Evolutionary conservation across 2,888 invertebrate species (phyloP).

Genomic region (Hyles lineata): DNA sequence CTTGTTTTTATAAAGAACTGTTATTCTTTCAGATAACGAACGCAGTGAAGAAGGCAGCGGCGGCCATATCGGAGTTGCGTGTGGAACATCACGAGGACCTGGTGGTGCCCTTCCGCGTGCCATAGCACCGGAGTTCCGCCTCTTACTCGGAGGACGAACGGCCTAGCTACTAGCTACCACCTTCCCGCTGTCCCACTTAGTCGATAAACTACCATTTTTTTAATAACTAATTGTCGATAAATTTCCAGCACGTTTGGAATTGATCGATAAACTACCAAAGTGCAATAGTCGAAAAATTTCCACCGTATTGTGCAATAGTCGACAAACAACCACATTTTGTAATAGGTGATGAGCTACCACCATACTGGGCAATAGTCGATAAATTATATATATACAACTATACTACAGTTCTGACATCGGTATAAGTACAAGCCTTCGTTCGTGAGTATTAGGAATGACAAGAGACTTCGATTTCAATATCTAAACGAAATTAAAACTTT

Average conservation of each 20-base stretch:
- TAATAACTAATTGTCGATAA: background rate
- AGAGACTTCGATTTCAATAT: too few species aligned
- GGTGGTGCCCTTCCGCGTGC: conserved; percentile 94
- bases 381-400: too few species aligned
- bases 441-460: too few species aligned
- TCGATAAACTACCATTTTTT: background rate
- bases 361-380: too few species aligned
- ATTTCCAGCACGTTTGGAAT: too few species aligned
- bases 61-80: conserved; percentile 91
- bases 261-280: too few species aligned
- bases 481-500: too few species aligned
- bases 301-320: background rate
- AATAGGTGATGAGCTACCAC: too few species aligned
- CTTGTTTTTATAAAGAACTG: too few species aligned
- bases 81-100: conserved; percentile 95
- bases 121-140: conserved; percentile 74
- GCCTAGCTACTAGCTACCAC: conserved; percentile 31
- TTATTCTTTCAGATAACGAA: conserved; percentile 86
- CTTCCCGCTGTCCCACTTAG: background rate
- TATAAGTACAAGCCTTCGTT: too few species aligned
- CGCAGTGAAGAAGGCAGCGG: conserved; percentile 88
- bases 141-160: conserved; percentile 47
- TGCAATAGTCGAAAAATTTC: background rate
- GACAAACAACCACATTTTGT: background rate
- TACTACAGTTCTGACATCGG: too few species aligned